Percentiles rank a stretch among this genome's conserved stretches.
Conservation (phyloP, 2,797 vertebrate genomes). For the Thripadectes ignobilis region DNA sequence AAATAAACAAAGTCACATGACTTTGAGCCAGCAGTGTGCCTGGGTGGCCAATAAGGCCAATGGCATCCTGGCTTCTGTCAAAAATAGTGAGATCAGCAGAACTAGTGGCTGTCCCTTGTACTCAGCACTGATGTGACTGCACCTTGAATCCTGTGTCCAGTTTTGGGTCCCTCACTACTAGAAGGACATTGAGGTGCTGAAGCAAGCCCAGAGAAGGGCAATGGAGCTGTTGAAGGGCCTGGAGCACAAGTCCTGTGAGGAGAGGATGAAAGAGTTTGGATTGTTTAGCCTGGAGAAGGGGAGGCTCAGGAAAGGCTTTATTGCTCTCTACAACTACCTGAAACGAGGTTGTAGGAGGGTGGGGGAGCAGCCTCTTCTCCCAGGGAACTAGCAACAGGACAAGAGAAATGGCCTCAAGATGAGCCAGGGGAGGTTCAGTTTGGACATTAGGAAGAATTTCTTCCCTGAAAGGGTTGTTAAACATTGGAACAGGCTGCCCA, state of each 20-base stretch:
- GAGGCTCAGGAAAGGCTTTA: background rate
- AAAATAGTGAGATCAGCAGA: background rate
- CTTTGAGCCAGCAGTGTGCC: background rate
- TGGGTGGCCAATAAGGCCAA: background rate
- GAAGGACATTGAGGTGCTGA: background rate
- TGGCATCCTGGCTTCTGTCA: background rate
- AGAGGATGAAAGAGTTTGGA: background rate
- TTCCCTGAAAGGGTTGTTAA: background rate
- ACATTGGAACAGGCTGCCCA: background rate
- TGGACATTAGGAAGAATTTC: background rate
- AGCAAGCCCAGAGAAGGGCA: background rate
- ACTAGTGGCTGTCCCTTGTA: background rate
- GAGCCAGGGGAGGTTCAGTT: background rate
- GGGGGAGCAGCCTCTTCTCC: background rate
- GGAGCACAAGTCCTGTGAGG: background rate
- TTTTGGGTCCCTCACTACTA: too few relatives aligned
- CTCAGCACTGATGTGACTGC: background rate
- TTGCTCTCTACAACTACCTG: background rate
- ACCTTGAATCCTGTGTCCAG: too few relatives aligned
- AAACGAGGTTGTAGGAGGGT: background rate
- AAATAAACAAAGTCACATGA: background rate
- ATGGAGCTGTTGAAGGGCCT: background rate
- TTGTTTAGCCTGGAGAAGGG: background rate
- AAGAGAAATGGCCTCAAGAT: background rate
- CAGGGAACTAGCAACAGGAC: background rate